These are phyloP conservation scores for Hirtodrosophila alboralis DNA, from an alignment of 2,888 invertebrate species.

Conservation along the genomic window DNA sequence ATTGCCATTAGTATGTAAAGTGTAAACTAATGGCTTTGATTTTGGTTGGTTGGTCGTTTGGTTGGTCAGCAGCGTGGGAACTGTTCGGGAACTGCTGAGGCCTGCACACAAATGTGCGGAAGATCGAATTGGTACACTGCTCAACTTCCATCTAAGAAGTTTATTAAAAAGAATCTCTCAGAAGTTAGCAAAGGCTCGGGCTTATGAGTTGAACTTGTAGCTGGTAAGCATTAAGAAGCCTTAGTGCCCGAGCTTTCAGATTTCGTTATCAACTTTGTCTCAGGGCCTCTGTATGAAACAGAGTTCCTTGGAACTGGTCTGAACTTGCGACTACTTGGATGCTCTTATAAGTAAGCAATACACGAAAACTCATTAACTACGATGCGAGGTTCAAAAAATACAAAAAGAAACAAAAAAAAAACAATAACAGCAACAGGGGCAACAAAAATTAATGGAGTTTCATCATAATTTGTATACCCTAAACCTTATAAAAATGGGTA, in stretches of 20 bases:
- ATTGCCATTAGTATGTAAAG: conserved; percentile 80
- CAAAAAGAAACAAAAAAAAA: conserved; percentile 26
- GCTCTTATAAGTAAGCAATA: conserved; percentile 71
- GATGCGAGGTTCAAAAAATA: conserved; percentile 53
- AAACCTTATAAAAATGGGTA: no score
- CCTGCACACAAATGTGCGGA: conserved; percentile 8
- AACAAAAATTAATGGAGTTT: conserved; percentile 80
- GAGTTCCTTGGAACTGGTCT: conserved; percentile 78
- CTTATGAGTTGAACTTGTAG: conserved; percentile 9
- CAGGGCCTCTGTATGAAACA: conserved; percentile 25
- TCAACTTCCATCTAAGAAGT: conserved; percentile 52
- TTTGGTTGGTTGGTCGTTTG: conserved; percentile 46
- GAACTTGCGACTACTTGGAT: conserved; percentile 20
- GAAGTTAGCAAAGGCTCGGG: conserved; percentile 27
- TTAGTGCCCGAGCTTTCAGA: conserved; percentile 16
- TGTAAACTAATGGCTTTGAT: conserved; percentile 82
- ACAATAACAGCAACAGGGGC: conserved; percentile 35
- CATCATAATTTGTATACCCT: conserved; percentile 67
- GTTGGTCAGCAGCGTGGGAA: conserved; percentile 76
- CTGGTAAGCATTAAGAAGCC: conserved; percentile 39
- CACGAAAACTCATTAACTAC: conserved; percentile 81
- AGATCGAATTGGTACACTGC: conserved; percentile 24
- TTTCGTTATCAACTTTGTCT: conserved; percentile 63
- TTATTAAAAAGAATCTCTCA: conserved; percentile 60
- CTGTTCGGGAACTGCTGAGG: conserved; percentile 18